Percentiles rank a stretch among this genome's conserved stretches.
These are phyloP conservation scores for Mola mola DNA, from an alignment of 2,113 vertebrate genomes.

Conservation along the genomic window DNA sequence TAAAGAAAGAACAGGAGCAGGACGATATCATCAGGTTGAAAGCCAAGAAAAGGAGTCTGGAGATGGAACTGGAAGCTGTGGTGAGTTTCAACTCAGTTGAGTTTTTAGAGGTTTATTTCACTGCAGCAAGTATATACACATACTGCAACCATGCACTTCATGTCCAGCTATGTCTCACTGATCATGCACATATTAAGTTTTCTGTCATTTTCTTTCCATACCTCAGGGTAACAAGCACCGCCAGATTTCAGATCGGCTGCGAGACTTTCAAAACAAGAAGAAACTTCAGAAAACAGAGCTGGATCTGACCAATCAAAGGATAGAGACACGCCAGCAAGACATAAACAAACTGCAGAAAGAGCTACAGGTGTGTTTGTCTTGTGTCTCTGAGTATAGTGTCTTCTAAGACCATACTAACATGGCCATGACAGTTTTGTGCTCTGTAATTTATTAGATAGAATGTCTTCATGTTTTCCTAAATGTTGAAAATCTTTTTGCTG, in stretches of 20 bases:
- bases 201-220: not conserved
- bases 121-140: not conserved
- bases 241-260: constrained; percentile 90
- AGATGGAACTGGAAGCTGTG: constrained; percentile 94
- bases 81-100: constrained; percentile 81
- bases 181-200: not conserved
- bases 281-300: constrained; percentile 87
- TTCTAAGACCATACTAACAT: not conserved
- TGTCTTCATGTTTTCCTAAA: not conserved
- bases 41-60: constrained; percentile 92
- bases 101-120: not conserved
- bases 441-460: too few species aligned
- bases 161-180: not conserved
- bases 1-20: constrained; percentile 89
- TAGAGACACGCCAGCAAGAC: constrained; percentile 88
- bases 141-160: too few species aligned
- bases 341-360: constrained; percentile 88
- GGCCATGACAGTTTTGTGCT: not conserved
- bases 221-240: constrained; percentile 91
- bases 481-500: constrained; percentile 21
- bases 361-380: constrained; percentile 82
- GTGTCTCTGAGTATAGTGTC: not conserved
- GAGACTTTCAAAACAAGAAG: constrained; percentile 87
- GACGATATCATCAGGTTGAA: constrained; percentile 90
- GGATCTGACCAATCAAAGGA: constrained; percentile 86